These are phyloP conservation scores for Gambusia yucatana DNA, from an alignment of 2,797 vertebrate genomes.

Conservation along the genomic window DNA sequence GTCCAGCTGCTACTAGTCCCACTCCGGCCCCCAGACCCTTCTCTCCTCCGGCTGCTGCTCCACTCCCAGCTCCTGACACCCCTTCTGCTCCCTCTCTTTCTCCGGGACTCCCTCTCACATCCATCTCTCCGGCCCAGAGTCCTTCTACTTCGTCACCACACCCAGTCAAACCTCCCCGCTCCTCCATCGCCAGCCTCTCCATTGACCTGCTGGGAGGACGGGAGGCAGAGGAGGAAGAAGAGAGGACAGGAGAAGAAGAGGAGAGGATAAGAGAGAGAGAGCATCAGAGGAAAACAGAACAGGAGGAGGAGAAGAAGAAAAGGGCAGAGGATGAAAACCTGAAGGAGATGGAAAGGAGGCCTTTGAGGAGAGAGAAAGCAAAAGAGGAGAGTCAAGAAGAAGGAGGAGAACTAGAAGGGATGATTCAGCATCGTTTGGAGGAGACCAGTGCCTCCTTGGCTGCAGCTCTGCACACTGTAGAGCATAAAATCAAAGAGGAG, in stretches of 20 bases:
- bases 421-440: constrained; percentile 78
- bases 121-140: constrained; percentile 77
- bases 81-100: constrained; percentile 73
- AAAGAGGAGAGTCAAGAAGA: constrained; percentile 32
- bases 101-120: constrained; percentile 63
- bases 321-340: constrained; percentile 40
- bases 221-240: constrained; percentile 79
- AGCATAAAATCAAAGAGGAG: constrained; percentile 91
- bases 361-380: constrained; percentile 7
- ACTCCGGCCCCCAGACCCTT: constrained; percentile 67
- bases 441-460: constrained; percentile 93
- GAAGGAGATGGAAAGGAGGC: constrained; percentile 31
- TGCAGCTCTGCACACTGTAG: constrained; percentile 90
- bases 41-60: constrained; percentile 39
- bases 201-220: constrained; percentile 67
- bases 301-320: constrained; percentile 40
- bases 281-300: constrained; percentile 49
- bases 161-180: constrained; percentile 93
- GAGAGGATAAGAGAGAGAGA: constrained; percentile 52
- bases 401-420: constrained; percentile 49
- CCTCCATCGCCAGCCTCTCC: constrained; percentile 86
- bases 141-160: constrained; percentile 83
- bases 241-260: constrained; percentile 49
- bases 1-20: constrained; percentile 55
- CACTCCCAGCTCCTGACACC: constrained; percentile 67